Conservation (phyloP, 2,888 invertebrate genomes). For the Oscheius sp. region DNA sequence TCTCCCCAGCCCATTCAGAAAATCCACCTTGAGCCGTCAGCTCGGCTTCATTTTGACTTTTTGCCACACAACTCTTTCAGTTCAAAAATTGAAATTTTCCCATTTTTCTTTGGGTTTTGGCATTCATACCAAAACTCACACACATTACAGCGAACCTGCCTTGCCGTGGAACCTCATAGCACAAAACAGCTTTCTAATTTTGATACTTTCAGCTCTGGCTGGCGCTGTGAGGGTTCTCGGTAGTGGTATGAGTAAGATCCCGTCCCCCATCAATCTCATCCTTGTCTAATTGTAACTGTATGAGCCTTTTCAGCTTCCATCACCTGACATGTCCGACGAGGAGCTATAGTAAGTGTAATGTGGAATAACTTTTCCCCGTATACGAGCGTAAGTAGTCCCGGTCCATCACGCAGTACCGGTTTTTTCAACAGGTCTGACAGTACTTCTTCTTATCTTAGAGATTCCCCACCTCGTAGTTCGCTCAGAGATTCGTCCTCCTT, state of each 20-base stretch:
- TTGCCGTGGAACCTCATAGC: slow-evolving; percentile 36
- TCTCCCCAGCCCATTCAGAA: slow-evolving; percentile 36
- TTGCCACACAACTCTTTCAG: not conserved
- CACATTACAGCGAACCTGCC: slow-evolving; percentile 29
- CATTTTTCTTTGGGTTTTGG: not conserved
- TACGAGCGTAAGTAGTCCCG: slow-evolving; percentile 33
- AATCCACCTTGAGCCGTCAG: slow-evolving; percentile 34
- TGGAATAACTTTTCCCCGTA: slow-evolving; percentile 53
- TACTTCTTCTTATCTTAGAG: slow-evolving; percentile 43
- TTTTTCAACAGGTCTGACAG: slow-evolving; percentile 39
- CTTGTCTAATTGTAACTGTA: slow-evolving; percentile 11
- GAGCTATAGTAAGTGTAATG: slow-evolving; percentile 66
- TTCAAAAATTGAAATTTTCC: not conserved
- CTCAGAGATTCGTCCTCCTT: slow-evolving; percentile 43
- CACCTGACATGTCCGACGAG: slow-evolving; percentile 64
- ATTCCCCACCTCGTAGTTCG: slow-evolving; percentile 42
- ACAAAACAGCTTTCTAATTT: not conserved
- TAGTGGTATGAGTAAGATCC: slow-evolving; percentile 25
- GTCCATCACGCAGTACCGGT: slow-evolving; percentile 25
- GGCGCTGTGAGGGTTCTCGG: slow-evolving; percentile 35
- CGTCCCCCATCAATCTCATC: not conserved
- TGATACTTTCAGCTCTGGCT: slow-evolving; percentile 34
- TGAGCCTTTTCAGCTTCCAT: slow-evolving; percentile 29
- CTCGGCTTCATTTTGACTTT: slow-evolving; percentile 13
- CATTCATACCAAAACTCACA: not conserved